phyloP scores from a whole-genome alignment of 2,888 invertebrate genomes.

The Nephrotoma flavescens region DNA sequence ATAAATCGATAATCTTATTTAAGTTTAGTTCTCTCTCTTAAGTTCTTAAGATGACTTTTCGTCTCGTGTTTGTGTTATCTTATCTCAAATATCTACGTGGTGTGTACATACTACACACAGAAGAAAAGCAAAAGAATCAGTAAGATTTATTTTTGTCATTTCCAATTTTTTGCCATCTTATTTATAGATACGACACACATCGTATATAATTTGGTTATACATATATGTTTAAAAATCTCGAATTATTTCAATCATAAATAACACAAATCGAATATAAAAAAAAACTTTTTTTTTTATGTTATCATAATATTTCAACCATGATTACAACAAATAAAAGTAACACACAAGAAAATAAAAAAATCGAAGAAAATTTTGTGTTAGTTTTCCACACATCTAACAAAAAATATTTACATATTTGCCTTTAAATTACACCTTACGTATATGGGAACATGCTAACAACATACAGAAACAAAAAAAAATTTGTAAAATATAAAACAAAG shows the following conservation, averaged over 20 bases:
- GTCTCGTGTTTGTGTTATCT: background rate
- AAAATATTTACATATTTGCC: background rate
- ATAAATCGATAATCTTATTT: background rate
- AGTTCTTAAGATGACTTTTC: background rate
- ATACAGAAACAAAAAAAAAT: background rate
- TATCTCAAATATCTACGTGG: background rate
- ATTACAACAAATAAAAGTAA: background rate
- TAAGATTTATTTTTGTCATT: background rate
- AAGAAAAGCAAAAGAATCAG: background rate
- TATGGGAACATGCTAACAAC: background rate
- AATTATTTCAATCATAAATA: background rate
- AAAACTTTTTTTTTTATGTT: background rate
- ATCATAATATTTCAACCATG: background rate
- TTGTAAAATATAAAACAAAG: background rate
- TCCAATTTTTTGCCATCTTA: background rate
- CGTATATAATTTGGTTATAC: background rate
- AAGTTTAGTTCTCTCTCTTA: background rate
- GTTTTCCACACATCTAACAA: background rate
- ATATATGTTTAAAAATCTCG: background rate
- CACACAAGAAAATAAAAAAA: background rate
- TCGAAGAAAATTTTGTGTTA: background rate
- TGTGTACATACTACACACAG: background rate
- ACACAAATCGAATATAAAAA: background rate
- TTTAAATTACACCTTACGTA: background rate
- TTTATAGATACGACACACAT: background rate